Evolutionary conservation across 2,113 vertebrate species (phyloP), one percentile per base, ranked within the genome.

Genomic region (Pseudorectes ferrugineus): DNA sequence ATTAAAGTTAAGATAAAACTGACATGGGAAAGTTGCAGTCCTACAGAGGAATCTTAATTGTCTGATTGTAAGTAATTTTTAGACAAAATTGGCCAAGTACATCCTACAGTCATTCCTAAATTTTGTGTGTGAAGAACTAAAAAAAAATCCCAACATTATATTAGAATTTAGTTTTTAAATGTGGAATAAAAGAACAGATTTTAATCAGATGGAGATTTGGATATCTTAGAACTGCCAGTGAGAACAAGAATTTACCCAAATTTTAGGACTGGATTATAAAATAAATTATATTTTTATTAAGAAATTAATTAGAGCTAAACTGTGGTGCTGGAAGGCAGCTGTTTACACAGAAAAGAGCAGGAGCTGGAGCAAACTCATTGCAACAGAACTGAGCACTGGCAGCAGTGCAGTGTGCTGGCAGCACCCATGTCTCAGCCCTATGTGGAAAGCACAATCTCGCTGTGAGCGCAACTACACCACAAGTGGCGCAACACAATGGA

Each of bases 1-100:
- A 61, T 57, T 90, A 33, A 83, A 85, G 28, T 65, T 81, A 72
- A 91, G 72, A 92, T 76, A 85, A 88, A 93, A 90, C 40, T 86
- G 89, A 91, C 35, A 25, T 84, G 77, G 71, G 71, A 92, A 96
- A 85, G n/a, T 65, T 80, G 45, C 62, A 25, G 52, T 88, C 71
- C 52, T 78, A 8, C 29, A 40, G 31, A 82, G 40, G 52, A 92
- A 75, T 93, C 71, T 92, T 74, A 92, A 85, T 81, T 85, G 66
- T 87, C 71, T 72, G 58, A 72, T 40, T 88, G 24, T 79, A 88
- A 92, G 85, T 92, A 79, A 61, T 62, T 94, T 80, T 85, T 78
- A 79, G 52, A 58, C n/a, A 68, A 68, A 91, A 76, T 57, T 73
- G 45, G n/a, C 71, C 49, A 36, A 67, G 43, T 52, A 43, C 40